Percentiles rank a stretch among this genome's conserved stretches.
Conservation (phyloP, 2,888 invertebrate species). For the Philaethria dido region DNA sequence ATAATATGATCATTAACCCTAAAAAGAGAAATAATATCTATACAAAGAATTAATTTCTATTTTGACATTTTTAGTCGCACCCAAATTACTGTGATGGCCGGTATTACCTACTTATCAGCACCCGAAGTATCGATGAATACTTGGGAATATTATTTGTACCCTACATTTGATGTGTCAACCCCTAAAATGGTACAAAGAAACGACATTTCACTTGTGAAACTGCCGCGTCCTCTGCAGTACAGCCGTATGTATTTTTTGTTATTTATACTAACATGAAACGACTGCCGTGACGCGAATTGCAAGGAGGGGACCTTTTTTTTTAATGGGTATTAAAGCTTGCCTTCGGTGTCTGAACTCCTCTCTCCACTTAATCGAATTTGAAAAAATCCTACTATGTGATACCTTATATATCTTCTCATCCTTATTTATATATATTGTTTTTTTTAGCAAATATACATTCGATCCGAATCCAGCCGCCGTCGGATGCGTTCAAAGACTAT, state of each 20-base stretch:
- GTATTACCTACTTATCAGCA: not conserved
- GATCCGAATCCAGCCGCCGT: slow-evolving; percentile 61
- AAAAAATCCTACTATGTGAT: no score
- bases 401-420: no score
- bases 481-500: slow-evolving; percentile 62
- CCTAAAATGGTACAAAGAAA: not conserved
- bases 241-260: slow-evolving; percentile 5
- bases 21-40: no score
- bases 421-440: no score
- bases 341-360: no score
- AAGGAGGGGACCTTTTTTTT: no score
- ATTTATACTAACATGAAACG: not conserved
- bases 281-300: no score
- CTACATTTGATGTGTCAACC: not conserved
- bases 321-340: no score
- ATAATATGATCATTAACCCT: no score
- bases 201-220: slow-evolving; percentile 2
- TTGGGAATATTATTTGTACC: not conserved
- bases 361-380: no score
- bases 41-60: no score
- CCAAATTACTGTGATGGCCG: not conserved
- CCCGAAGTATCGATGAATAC: not conserved
- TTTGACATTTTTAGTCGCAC: slow-evolving; percentile 2
- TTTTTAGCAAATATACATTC: slow-evolving; percentile 58
- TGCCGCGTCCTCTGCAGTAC: not conserved